Conservation (phyloP, 2,797 vertebrate genomes). For the Mus caroli region DNA sequence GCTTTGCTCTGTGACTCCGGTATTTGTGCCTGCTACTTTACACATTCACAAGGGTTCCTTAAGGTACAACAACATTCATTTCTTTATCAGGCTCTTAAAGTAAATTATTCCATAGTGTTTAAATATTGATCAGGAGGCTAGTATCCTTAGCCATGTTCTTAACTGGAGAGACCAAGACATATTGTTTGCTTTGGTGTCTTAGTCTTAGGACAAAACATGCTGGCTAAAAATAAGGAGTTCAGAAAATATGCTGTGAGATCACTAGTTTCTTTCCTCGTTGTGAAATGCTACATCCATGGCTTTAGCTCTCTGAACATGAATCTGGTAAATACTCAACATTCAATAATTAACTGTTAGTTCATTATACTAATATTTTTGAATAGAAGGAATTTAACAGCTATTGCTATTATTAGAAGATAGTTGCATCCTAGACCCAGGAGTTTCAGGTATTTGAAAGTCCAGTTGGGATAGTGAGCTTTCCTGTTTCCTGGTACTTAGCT, state of each 20-base stretch:
- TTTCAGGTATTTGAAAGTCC: neutral
- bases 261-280: neutral
- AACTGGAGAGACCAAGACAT: neutral
- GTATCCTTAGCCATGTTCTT: neutral
- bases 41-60: neutral
- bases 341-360: neutral
- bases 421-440: neutral
- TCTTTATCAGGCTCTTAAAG: neutral
- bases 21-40: neutral
- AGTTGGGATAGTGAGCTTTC: neutral
- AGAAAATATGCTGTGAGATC: neutral
- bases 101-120: neutral
- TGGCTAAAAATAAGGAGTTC: neutral
- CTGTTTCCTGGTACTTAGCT: neutral
- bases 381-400: neutral
- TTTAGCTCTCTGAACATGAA: neutral
- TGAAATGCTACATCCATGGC: neutral
- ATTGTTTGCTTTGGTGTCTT: neutral
- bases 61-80: neutral
- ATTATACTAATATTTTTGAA: neutral
- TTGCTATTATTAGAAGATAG: neutral
- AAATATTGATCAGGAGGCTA: neutral
- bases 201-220: neutral
- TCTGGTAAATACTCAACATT: neutral
- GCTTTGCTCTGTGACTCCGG: neutral